Evolutionary conservation across 1,140 invertebrate species (phyloP), one percentile per base, ranked within the genome.

Genomic region (Parasteatoda tepidariorum): DNA sequence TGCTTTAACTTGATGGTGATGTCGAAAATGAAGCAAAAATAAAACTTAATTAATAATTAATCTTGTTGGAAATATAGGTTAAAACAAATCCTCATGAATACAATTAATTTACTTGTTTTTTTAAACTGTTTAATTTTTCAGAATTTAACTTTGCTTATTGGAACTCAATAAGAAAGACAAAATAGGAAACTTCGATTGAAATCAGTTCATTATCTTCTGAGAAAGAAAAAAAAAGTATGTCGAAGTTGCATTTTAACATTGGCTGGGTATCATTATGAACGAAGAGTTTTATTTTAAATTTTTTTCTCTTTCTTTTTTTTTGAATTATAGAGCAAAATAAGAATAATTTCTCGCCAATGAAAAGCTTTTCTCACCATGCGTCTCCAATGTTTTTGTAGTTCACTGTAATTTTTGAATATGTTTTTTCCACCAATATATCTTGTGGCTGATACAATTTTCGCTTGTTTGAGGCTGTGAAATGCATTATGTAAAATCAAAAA

Each of bases 331-430:
- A 55, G 7, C 22, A 28, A 11, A 22, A 26, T 26, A 48, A 26
- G 18, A 74, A 59, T 0, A 18, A n/a, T 41, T 70, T 26, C 11
- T 11, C n/a, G n/a, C n/a, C n/a, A n/a, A n/a, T n/a, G n/a, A n/a
- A n/a, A n/a, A n/a, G n/a, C n/a, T n/a, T 9, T n/a, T 9, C 22
- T 78, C 67, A 78, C 75, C 75, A 78, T 78, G 24, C 67, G 26
- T 18, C 67, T 78, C 75, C 75, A 78, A 54, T 78, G 61, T 9
- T 78, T 54, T 24, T 66, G 26, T 9, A 78, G 28, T 26, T 78
- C 62, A 2, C 9, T 18, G 24, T 78, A 78, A 48, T 9, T 33
- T 67, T 55, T 66, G 22, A 78, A 78, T 18, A 7, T 3, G n/a
- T 26, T n/a, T 15, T 15, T 55, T 11, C 11, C 9, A 13, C n/a